These are phyloP conservation scores for Coracias cyanogaster DNA, from an alignment of 2,797 vertebrate species.

Conservation along the genomic window DNA sequence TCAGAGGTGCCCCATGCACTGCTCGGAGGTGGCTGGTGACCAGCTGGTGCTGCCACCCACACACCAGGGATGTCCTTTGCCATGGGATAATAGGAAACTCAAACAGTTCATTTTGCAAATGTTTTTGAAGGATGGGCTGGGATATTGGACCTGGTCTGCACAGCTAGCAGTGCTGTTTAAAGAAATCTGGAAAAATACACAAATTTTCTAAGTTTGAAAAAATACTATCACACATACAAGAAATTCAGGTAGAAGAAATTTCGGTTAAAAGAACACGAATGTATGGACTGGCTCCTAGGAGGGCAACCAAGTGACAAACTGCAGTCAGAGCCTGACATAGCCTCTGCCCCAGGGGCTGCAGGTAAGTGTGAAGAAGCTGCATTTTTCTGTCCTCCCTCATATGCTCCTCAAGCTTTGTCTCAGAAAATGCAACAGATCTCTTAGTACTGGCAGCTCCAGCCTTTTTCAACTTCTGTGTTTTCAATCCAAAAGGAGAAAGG, in stretches of 20 bases:
- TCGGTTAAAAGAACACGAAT: neutral
- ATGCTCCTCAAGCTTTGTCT: neutral
- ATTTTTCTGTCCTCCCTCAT: neutral
- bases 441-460: neutral
- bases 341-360: neutral
- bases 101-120: neutral
- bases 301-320: neutral
- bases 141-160: neutral
- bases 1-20: accelerated
- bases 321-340: neutral
- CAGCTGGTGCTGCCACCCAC: neutral
- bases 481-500: neutral
- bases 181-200: neutral
- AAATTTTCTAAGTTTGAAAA: neutral
- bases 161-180: neutral
- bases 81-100: neutral
- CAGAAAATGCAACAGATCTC: neutral
- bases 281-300: neutral
- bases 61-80: neutral
- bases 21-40: accelerated
- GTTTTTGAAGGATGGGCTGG: neutral
- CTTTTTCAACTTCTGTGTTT: neutral
- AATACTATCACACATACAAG: neutral
- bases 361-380: neutral
- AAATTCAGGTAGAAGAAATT: neutral